These are phyloP conservation scores for Gorsachius goisagi DNA, from an alignment of 2,113 vertebrate species.

Conservation along the genomic window DNA sequence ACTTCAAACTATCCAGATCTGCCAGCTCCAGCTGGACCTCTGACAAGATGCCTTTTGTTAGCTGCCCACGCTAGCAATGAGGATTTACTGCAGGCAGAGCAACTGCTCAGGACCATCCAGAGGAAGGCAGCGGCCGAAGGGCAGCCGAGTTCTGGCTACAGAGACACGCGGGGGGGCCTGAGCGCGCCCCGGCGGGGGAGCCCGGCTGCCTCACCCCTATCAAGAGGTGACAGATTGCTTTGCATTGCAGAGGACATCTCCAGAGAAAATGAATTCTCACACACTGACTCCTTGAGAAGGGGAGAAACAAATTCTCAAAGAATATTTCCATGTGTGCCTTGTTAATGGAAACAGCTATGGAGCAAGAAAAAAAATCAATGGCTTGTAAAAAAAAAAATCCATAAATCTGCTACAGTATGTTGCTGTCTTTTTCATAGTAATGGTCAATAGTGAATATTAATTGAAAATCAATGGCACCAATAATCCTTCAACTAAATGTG, in stretches of 20 bases:
- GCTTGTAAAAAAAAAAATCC: not conserved
- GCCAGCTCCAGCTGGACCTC: not conserved
- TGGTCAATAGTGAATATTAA: conserved; percentile 27
- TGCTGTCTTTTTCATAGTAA: not conserved
- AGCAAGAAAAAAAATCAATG: not conserved
- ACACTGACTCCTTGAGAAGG: not conserved
- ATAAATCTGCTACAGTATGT: not conserved
- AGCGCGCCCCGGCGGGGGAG: not conserved
- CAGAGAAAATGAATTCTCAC: not conserved
- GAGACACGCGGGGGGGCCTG: not conserved
- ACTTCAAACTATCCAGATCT: not conserved
- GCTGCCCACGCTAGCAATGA: not conserved
- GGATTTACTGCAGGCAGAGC: not conserved
- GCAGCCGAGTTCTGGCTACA: not conserved
- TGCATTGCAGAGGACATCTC: not conserved
- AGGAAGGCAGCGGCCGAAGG: not conserved
- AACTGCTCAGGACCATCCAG: not conserved
- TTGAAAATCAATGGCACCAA: conserved; percentile 14
- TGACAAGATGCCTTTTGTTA: not conserved
- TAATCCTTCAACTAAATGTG: not conserved
- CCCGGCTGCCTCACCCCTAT: not conserved
- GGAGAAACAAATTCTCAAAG: not conserved
- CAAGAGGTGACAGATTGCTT: not conserved
- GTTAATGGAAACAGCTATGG: not conserved
- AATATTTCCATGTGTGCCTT: not conserved